These are phyloP conservation scores for Synergus laeviventris DNA, from an alignment of 2,888 invertebrate species.

Conservation along the genomic window DNA sequence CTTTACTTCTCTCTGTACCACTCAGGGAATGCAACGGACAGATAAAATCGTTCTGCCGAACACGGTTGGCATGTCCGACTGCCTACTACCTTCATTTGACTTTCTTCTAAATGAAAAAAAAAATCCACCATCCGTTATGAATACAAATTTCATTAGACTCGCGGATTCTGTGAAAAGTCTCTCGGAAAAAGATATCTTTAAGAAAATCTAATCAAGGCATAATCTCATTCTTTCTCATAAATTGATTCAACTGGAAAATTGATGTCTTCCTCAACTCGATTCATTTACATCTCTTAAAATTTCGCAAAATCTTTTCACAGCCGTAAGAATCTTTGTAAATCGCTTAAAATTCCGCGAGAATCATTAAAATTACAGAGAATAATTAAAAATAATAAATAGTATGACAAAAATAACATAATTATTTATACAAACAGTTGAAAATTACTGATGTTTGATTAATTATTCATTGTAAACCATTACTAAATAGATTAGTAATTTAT, in stretches of 20 bases:
- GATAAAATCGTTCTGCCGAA: conserved; percentile 52
- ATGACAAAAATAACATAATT: no score
- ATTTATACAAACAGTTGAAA: no score
- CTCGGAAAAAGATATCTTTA: not conserved
- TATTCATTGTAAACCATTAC: no score
- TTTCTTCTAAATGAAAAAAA: conserved; percentile 33
- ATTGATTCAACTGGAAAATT: not conserved
- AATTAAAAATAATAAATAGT: no score
- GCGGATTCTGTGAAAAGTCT: conserved; percentile 16
- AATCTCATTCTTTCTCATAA: not conserved
- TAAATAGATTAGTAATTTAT: no score
- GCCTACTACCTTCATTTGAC: conserved; percentile 30
- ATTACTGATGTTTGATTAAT: no score
- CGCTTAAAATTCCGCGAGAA: no score
- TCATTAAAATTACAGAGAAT: no score
- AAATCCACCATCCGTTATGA: conserved; percentile 29
- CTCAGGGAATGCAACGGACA: conserved; percentile 42
- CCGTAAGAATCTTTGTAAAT: no score
- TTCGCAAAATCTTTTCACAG: no score
- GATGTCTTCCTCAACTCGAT: not conserved
- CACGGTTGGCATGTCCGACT: conserved; percentile 40
- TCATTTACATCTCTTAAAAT: not conserved
- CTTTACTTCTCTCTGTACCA: conserved; percentile 45
- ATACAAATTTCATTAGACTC: conserved; percentile 32
- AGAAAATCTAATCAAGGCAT: not conserved